Base-by-base conservation (phyloP, 2,888 invertebrate genomes). In the Hesperia comma region DNA sequence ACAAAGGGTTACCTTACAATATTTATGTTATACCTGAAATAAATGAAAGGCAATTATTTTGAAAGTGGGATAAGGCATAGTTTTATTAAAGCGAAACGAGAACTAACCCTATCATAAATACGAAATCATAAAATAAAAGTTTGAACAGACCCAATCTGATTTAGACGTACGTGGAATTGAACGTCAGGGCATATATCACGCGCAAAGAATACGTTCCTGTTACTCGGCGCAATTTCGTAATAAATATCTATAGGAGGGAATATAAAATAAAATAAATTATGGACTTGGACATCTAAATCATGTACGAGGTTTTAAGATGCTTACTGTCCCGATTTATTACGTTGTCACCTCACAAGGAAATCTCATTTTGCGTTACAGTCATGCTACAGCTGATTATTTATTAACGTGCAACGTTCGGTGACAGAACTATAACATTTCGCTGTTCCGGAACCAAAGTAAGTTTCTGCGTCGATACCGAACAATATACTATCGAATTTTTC, bases 341-440 rank as follows among this genome's bases (percentile, higher is more conserved):
- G 43, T 61, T 51, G 49, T 61, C 61, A 51, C 49, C 33, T 49
- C 32, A 61, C 37, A 37, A 61, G 61, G 49, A 51, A 61, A 61
- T 61, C 61, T 19, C 37, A 49, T 51, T 61, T 61, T 19, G 33
- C 12, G 49, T n/a, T 21, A 51, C 49, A 53, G n/a, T 61, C 14
- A 19, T 6, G 49, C 8, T 21, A 51, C 49, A 53, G n/a, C 19
- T 51, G 49, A 33, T 61, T 51, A 61, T 61, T 61, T 61, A 61
- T 61, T 61, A 12, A 61, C 49, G 61, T 37, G 37, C 19, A 51
- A 61, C 37, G 33, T 51, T 53, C 53, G 1, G 14, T 19, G 17
- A 49, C 53, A 51, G 53, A 21, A 0, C 26, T 7, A 32, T 19
- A 49, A 19, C 19, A 49, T 19, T 49, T 49, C 6, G 19, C 49